phyloP scores from a whole-genome alignment of 2,113 vertebrate genomes.

The Bubo scandiacus region DNA sequence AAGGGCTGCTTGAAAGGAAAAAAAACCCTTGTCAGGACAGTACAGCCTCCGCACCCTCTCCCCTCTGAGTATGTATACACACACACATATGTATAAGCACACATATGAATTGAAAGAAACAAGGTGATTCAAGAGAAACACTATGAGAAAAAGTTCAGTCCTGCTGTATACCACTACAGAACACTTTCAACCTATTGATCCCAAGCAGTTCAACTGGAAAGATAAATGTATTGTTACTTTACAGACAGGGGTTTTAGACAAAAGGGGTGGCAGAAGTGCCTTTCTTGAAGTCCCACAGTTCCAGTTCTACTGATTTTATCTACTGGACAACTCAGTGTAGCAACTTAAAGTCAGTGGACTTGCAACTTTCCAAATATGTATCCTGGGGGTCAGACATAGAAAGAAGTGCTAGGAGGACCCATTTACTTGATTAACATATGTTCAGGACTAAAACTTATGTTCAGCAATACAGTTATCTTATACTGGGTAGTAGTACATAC shows the following conservation, averaged over 20 bases:
- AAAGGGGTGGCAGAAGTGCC: not conserved
- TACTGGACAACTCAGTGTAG: not conserved
- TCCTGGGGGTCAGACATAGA: not conserved
- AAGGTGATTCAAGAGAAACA: not conserved
- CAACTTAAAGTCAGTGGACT: not conserved
- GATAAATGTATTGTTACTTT: not conserved
- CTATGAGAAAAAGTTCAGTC: not conserved
- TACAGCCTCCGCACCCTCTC: not conserved
- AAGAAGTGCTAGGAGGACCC: not conserved
- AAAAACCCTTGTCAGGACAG: not conserved
- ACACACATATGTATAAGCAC: not conserved
- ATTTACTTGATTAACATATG: not conserved
- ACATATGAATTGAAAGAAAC: not conserved
- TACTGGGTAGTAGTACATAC: not conserved
- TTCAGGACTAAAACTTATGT: not conserved
- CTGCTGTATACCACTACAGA: not conserved
- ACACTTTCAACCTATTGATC: not conserved
- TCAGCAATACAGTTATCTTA: not conserved
- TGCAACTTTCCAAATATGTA: not conserved
- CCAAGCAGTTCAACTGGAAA: not conserved
- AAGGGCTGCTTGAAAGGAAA: not conserved
- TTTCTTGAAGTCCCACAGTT: not conserved
- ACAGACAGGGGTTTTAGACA: not conserved
- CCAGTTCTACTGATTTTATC: not conserved
- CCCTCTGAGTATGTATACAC: not conserved